Base-by-base conservation (phyloP, 2,888 invertebrate species). In the Seladonia tumulorum region DNA sequence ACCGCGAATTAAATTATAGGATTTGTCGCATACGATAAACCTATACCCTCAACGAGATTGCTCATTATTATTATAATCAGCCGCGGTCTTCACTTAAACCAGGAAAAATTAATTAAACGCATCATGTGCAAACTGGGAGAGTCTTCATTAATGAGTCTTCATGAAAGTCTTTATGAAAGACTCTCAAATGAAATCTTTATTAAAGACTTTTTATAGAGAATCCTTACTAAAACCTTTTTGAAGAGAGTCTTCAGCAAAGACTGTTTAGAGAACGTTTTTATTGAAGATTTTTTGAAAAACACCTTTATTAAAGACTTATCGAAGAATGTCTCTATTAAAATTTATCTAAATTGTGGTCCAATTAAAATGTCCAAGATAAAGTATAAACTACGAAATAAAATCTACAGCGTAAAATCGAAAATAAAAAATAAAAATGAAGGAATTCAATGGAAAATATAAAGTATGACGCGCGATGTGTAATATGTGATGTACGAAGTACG, bases 1-100 rank as follows among this genome's bases (percentile, higher is more conserved):
- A 76, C 53, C 25, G 16, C 29, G 57, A 76, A 79, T 85, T 53
- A 76, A 39, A 66, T 79, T 76, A 70, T 57, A 39, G 68, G 68
- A 74, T 81, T 79, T 76, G 81, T 73, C 68, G 4, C 71, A 35
- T 53, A 18, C 63, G 74, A 57, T 77, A 77, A 81, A 80, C n/a
- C 25, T n/a, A 39, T 70, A 29, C 57, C 70, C 57, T 60, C 39
- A 53, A 77, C 49, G 39, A 39, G 12, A 68, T 68, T 68, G 66
- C 16, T 16, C 66, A 29, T 35, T 66, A 66, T 66, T 35, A 35
- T 22, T 18, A 10, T 66, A 18, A 66, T 66, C 8, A 8, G 3
- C 35, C 63, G 63, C 7, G 29, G 63, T 29, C 29, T 29, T 22
- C 5, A 2, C 18, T 18, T 18, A 35, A 35, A 18, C 18, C 16